phyloP scores from a whole-genome alignment of 1,140 invertebrate genomes.

The Aphis gossypii region DNA sequence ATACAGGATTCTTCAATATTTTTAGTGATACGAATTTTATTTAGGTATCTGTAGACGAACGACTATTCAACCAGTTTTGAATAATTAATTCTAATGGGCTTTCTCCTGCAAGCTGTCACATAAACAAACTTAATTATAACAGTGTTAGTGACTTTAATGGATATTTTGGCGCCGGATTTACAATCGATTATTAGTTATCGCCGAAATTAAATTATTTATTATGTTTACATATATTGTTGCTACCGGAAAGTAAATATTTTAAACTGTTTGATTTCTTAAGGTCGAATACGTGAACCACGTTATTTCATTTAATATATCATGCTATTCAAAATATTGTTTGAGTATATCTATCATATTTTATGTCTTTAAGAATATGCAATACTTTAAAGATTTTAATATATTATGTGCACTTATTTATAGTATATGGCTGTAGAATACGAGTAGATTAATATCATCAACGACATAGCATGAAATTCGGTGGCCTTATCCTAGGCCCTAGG shows the following conservation, averaged over 20 bases:
- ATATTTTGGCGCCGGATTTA: neutral
- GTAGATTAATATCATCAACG: neutral
- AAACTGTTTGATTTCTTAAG: neutral
- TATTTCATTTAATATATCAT: neutral
- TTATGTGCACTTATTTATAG: neutral
- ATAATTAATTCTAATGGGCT: neutral
- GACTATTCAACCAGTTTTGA: neutral
- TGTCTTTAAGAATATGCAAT: neutral
- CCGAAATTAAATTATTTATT: neutral
- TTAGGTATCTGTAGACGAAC: neutral
- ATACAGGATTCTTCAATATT: neutral
- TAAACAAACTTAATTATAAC: conserved; percentile 23
- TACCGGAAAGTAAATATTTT: neutral
- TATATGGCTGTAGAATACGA: neutral
- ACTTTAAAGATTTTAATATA: neutral
- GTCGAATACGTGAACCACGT: neutral
- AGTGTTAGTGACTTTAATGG: neutral
- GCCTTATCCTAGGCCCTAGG: neutral
- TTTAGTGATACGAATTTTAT: neutral
- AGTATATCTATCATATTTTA: neutral
- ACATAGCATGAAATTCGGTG: neutral
- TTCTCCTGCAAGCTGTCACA: conserved; percentile 8
- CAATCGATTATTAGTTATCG: neutral
- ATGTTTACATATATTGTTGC: neutral
- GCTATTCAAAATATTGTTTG: neutral